Conservation (phyloP, 2,797 vertebrate species). For the Poecilia wingei region DNA sequence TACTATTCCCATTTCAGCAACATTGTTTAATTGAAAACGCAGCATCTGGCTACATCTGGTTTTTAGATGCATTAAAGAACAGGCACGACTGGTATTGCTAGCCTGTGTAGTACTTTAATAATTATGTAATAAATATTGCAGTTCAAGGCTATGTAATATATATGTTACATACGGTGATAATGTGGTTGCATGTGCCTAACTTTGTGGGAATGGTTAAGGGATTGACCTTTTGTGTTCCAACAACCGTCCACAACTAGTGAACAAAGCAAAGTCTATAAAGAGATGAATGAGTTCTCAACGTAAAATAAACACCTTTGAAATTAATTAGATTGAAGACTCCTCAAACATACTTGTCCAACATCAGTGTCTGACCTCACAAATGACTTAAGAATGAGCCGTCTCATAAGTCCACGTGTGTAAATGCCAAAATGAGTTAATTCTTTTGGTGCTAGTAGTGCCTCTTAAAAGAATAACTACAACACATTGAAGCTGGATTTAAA, state of each 20-base stretch:
- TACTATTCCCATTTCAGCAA: background rate
- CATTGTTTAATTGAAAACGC: background rate
- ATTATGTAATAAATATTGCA: background rate
- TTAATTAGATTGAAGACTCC: background rate
- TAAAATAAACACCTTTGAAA: background rate
- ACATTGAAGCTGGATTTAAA: background rate
- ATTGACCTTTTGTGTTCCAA: background rate
- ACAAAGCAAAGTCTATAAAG: too few species aligned
- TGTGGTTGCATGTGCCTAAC: background rate
- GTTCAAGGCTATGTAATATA: background rate
- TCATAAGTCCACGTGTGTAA: background rate
- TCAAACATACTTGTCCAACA: background rate
- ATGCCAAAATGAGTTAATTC: background rate
- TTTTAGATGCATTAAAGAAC: background rate
- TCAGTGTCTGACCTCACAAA: conserved; percentile 1
- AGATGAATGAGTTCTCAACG: background rate
- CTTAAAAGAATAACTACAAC: background rate
- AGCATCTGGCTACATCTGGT: background rate
- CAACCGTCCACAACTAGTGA: too few species aligned
- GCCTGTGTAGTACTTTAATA: background rate
- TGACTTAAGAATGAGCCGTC: background rate
- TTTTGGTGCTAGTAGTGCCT: background rate
- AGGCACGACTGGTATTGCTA: background rate
- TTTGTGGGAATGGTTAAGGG: background rate
- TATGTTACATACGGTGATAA: background rate